phyloP scores from a whole-genome alignment of 2,888 invertebrate species.

The Pammene fasciana region DNA sequence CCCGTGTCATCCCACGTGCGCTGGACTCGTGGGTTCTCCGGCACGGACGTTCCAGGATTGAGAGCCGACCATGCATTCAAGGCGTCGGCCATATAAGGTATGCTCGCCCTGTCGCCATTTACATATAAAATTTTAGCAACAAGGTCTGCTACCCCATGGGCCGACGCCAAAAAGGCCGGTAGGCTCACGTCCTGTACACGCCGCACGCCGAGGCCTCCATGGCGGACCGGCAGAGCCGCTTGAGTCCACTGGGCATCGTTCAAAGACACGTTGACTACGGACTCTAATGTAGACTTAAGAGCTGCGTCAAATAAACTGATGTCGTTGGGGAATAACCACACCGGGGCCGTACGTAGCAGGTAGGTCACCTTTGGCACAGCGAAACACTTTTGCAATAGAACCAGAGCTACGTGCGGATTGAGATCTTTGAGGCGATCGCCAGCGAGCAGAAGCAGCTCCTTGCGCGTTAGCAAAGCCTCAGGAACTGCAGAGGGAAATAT shows the following conservation, averaged over 20 bases:
- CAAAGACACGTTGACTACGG: background rate
- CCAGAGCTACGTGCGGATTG: slow-evolving; percentile 21
- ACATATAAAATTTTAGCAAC: background rate
- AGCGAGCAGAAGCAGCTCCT: too few species aligned
- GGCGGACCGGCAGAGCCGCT: slow-evolving; percentile 8
- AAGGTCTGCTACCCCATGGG: too few species aligned
- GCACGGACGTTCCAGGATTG: background rate
- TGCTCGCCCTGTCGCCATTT: background rate
- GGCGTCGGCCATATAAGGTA: background rate
- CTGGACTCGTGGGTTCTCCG: background rate
- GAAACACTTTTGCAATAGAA: slow-evolving; percentile 16
- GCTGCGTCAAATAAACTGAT: background rate
- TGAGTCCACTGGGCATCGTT: background rate
- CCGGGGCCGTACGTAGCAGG: slow-evolving; percentile 15
- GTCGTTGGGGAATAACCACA: slow-evolving; percentile 14
- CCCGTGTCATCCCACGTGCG: background rate
- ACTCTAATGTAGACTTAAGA: background rate
- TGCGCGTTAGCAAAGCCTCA: too few species aligned
- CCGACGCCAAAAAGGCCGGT: background rate
- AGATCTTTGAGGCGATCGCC: too few species aligned
- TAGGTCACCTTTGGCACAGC: slow-evolving; percentile 13
- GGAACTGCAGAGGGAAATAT: too few species aligned
- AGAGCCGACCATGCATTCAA: background rate
- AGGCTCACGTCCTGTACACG: background rate
- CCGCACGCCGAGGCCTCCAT: slow-evolving; percentile 6